Percentiles rank a stretch among this genome's conserved stretches.
phyloP scores from a whole-genome alignment of 2,888 invertebrate species.

The Drosophila sordidapex region DNA sequence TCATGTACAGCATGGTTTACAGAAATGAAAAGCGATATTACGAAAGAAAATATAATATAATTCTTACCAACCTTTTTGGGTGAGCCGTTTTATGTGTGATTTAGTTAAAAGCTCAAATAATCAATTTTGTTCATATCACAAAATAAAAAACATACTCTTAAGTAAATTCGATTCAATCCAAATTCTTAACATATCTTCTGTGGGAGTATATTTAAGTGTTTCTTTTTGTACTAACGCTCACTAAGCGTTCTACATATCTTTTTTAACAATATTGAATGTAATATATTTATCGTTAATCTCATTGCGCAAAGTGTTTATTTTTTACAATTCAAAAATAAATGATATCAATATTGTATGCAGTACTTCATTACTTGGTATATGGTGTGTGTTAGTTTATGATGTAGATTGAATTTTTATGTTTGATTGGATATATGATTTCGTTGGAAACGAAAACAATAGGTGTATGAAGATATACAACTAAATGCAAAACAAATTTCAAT shows the following conservation, averaged over 20 bases:
- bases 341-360: constrained; percentile 20
- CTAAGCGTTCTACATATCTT: constrained; percentile 15
- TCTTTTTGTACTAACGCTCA: not conserved
- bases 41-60: not conserved
- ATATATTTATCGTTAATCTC: constrained; percentile 6
- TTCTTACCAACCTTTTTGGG: not conserved
- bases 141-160: constrained; percentile 1
- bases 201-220: not conserved
- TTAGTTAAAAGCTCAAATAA: not conserved
- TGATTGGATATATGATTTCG: not conserved
- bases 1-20: not conserved
- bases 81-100: not conserved
- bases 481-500: constrained; percentile 14
- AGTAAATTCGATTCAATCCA: not conserved
- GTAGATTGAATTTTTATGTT: not conserved
- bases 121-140: not conserved
- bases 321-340: constrained; percentile 25
- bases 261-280: constrained; percentile 3
- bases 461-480: not conserved
- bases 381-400: not conserved
- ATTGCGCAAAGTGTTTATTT: constrained; percentile 47
- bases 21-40: not conserved
- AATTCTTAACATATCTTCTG: not conserved
- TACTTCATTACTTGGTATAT: constrained; percentile 4
- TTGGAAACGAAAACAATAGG: constrained; percentile 30